phyloP scores from a whole-genome alignment of 2,113 vertebrate genomes.

The Clarias batrachus region DNA sequence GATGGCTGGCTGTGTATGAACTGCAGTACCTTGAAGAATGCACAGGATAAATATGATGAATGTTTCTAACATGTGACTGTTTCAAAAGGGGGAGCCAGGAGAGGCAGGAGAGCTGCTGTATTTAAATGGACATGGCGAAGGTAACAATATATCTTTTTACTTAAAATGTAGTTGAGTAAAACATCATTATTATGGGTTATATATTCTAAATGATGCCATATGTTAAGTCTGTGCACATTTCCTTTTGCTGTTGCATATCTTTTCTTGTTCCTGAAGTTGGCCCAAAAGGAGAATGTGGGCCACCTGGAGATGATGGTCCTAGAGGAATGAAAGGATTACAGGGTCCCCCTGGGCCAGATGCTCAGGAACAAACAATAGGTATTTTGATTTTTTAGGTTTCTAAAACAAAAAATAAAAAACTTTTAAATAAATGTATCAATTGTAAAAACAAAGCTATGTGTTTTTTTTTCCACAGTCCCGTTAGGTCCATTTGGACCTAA shows the following conservation, averaged over 20 bases:
- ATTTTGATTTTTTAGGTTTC: conserved; percentile 1
- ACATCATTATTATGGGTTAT: neutral
- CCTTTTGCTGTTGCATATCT: neutral
- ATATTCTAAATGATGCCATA: too few species aligned
- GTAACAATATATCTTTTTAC: conserved; percentile 49
- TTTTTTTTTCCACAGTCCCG: neutral
- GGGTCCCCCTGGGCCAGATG: conserved; percentile 61
- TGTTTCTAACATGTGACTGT: conserved; percentile 44
- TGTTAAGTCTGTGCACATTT: neutral
- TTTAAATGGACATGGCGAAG: conserved; percentile 20
- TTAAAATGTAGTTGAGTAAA: neutral
- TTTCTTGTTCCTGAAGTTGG: conserved; percentile 52
- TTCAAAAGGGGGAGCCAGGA: conserved; percentile 61
- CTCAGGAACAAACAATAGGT: conserved; percentile 61
- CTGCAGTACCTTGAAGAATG: neutral
- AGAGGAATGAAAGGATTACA: conserved; percentile 64
- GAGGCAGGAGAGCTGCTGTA: conserved; percentile 65
- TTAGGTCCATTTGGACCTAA: conserved; percentile 62
- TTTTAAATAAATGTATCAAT: neutral
- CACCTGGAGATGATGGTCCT: conserved; percentile 61
- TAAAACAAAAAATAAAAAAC: neutral
- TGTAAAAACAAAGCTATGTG: neutral
- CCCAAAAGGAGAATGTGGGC: conserved; percentile 62
- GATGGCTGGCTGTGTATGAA: neutral
- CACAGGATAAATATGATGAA: neutral